Conservation (phyloP, 2,888 invertebrate species). For the Zaprionus bogoriensis region DNA sequence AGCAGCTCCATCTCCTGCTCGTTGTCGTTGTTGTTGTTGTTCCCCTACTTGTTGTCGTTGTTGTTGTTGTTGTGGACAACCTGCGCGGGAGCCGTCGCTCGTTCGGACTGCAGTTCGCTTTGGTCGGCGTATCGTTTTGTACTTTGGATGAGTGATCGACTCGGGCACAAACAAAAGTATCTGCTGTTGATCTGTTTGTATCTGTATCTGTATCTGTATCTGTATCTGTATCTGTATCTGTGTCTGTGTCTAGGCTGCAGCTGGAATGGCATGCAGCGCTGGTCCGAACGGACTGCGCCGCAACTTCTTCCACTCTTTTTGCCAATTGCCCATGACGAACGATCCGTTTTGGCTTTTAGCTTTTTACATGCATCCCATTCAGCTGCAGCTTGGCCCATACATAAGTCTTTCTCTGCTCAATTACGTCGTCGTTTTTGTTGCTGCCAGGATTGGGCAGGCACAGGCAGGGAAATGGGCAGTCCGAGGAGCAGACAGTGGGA, state of each 20-base stretch:
- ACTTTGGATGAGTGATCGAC: slow-evolving; percentile 75
- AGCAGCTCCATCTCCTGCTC: too few species aligned
- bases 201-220: slow-evolving; percentile 23
- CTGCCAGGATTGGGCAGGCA: slow-evolving; percentile 62
- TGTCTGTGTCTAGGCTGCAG: neutral
- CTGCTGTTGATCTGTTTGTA: slow-evolving; percentile 67
- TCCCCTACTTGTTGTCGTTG: neutral
- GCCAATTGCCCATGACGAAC: slow-evolving; percentile 77
- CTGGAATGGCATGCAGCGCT: slow-evolving; percentile 26
- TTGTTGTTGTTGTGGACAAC: slow-evolving; percentile 8
- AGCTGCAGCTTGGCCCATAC: slow-evolving; percentile 40
- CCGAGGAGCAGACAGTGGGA: neutral
- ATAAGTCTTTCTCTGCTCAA: slow-evolving; percentile 73
- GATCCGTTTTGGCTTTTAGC: slow-evolving; percentile 74
- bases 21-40: neutral
- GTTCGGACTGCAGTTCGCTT: slow-evolving; percentile 16
- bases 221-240: slow-evolving; percentile 27
- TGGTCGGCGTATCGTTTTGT: slow-evolving; percentile 48
- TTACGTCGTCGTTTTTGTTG: slow-evolving; percentile 68
- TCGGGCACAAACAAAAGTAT: slow-evolving; percentile 76
- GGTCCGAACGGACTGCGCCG: slow-evolving; percentile 16
- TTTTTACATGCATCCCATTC: slow-evolving; percentile 40
- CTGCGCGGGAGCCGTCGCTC: slow-evolving; percentile 67
- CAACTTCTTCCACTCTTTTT: slow-evolving; percentile 35
- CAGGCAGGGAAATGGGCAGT: neutral